phyloP scores from a whole-genome alignment of 2,797 vertebrate species.

The Acrossocheilus fasciatus region DNA sequence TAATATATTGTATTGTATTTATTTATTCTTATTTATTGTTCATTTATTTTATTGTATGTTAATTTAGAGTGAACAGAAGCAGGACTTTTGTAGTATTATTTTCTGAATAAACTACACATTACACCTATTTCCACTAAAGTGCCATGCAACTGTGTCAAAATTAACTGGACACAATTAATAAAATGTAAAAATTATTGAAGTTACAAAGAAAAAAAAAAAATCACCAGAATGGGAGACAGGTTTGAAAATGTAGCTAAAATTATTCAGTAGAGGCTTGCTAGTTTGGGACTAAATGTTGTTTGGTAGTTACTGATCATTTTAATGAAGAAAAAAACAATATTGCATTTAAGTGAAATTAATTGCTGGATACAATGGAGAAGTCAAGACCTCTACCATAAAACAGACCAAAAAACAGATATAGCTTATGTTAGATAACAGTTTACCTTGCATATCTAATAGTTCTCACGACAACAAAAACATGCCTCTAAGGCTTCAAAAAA shows the following conservation, averaged over 20 bases:
- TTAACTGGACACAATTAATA: neutral
- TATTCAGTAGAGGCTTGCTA: neutral
- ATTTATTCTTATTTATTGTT: neutral
- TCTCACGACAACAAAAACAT: neutral
- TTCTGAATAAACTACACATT: neutral
- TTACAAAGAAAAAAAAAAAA: neutral
- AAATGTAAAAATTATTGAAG: neutral
- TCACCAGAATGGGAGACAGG: neutral
- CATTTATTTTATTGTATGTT: neutral
- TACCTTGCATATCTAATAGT: neutral
- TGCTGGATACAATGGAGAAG: neutral
- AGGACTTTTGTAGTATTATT: neutral
- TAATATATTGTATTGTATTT: neutral
- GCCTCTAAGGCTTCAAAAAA: neutral
- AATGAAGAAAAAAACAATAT: neutral
- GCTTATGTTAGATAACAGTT: neutral
- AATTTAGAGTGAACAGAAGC: neutral
- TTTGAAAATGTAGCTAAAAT: neutral
- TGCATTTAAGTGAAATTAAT: neutral
- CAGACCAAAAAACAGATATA: neutral
- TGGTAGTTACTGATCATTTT: neutral
- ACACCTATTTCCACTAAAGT: neutral
- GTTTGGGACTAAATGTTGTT: neutral
- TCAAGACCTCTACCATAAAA: neutral
- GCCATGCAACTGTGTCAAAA: neutral